Base-by-base conservation (phyloP, 2,113 vertebrate species). In the Seriola aureovittata region DNA sequence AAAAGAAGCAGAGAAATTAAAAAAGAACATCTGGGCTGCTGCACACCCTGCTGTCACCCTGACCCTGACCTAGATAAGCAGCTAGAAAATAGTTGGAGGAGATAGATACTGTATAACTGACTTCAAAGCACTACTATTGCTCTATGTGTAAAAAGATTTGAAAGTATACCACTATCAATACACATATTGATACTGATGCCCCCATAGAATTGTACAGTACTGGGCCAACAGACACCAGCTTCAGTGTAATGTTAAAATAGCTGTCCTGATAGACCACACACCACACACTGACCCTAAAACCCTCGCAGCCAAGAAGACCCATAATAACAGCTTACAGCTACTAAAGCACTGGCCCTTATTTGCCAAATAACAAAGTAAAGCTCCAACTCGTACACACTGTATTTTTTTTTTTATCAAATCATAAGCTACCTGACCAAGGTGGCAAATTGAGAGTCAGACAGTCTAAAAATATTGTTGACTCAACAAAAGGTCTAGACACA, bases 401-500 rank as follows among this genome's bases (percentile, higher is more conserved):
- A 62, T 59, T 55, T 70, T 67, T 81, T 81, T 71, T n/a, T 57
- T 46, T 29, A 55, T 72, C 80, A 74, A 78, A 82, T 54, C 58
- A 78, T 85, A 80, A 88, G 23, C 72, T 77, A 71, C 71, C 71
- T 81, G 86, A 86, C 71, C 65, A 74, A 67, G 72, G 60, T 70
- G 54, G 76, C 19, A 12, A 78, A 82, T 36, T 0, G 19, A 59
- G 58, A 79, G 70, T 66, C n/a, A 44, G 48, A 42, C 57, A 48
- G 80, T 76, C 67, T 79, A 73, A 84, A 89, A 81, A 82, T 75
- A 89, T 11, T 86, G 60, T 78, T 89, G 77, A 90, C 80, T 78
- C 82, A 85, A 89, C 85, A 85, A 54, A 78, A 77, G 63, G 75
- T 75, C 78, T 79, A 76, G 83, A 89, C 79, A 67, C 58, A 72